Conservation (phyloP, 1,140 invertebrate genomes). For the Drosophila ananassae region DNA sequence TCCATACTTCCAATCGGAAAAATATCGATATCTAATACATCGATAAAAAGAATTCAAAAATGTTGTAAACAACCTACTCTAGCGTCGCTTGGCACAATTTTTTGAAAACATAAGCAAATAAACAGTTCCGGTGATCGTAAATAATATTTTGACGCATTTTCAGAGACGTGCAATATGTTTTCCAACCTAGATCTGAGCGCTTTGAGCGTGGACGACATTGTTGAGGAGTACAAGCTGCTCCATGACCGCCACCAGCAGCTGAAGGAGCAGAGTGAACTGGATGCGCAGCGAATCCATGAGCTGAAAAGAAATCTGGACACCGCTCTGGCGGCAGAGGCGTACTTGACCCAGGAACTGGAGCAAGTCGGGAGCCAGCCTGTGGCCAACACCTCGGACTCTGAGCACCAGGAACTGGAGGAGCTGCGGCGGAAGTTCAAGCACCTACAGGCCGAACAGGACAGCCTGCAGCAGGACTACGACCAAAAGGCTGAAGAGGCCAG, state of each 20-base stretch:
- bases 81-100: conserved; percentile 24
- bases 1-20: too few relatives aligned
- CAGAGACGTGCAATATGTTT: conserved; percentile 40
- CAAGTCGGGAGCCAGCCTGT: conserved; percentile 44
- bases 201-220: conserved; percentile 65
- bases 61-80: background rate
- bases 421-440: conserved; percentile 54
- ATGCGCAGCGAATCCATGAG: conserved; percentile 74
- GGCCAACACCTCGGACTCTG: background rate
- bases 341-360: conserved; percentile 75
- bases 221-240: conserved; percentile 71
- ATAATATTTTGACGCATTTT: background rate
- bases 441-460: conserved; percentile 52
- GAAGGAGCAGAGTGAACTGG: conserved; percentile 51
- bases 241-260: conserved; percentile 63
- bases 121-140: background rate
- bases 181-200: conserved; percentile 60
- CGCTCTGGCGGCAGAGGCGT: conserved; percentile 60
- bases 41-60: background rate
- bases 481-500: conserved; percentile 45
- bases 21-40: background rate
- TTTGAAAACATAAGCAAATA: conserved; percentile 7
- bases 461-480: conserved; percentile 65
- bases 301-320: conserved; percentile 76
- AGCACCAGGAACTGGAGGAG: conserved; percentile 60